Base-by-base conservation (phyloP, 2,113 vertebrate genomes). In the Clinocottus analis region DNA sequence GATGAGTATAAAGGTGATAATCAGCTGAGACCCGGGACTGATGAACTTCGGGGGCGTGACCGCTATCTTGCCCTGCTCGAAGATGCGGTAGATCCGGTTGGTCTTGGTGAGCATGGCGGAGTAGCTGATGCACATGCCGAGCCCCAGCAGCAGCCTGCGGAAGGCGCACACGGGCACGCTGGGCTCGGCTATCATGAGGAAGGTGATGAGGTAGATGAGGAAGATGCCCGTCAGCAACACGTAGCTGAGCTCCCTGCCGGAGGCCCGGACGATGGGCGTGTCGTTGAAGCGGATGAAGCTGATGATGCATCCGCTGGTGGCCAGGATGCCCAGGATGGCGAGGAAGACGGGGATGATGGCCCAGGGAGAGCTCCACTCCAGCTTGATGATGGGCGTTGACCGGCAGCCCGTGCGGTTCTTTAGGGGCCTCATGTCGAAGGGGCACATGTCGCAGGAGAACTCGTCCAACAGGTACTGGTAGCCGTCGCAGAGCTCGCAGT, bases 61-160 rank as follows among this genome's bases (percentile, higher is more conserved):
- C 0, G 96, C 95, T 23, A 94, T 94, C 79, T 97, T 96, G 59
- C 96, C 96, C 85, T 95, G 94, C 76, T 96, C 96, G 53, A 96
- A 97, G 93, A 97, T 97, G 7, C 96, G 94, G 88, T 97, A 96
- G 87, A 97, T 97, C 21, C 96, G 92, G 85, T 97, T 97, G 66
- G 96, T 97, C 89, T 97, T 97, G 72, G 96, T 96, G 56, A 97
- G 91, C 91, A 97, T 94, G 19, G 96, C 96, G 0, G 95, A 80
- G 27, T 96, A 96, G 87, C 93, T 95, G 81, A 97, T 93, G 87
- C 91, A 93, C 92, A 95, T 93, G 41, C 95, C 95, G 2, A 94
- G 88, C 0, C 95, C 95, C 29, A 94, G 81, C 76, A 96, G 90
- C 58, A 95, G 87, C 5, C 96, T 61, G 4, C 96, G 91, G 31